phyloP scores from a whole-genome alignment of 2,797 vertebrate genomes.

The Falco biarmicus region DNA sequence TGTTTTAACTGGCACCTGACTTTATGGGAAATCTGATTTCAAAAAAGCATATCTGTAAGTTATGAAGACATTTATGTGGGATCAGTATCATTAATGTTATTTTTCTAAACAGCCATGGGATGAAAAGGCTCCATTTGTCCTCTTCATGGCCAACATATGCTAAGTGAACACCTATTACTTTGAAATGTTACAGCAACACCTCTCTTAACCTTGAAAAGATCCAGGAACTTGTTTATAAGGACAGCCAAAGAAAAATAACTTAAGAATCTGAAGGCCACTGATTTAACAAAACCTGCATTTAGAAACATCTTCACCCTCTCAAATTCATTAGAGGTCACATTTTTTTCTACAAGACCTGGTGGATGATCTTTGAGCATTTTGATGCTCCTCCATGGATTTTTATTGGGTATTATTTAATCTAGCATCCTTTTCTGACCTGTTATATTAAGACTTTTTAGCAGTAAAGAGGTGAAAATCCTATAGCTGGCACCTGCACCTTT shows the following conservation, averaged over 20 bases:
- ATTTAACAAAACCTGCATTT: slow-evolving; percentile 10
- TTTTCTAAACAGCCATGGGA: slow-evolving; percentile 4
- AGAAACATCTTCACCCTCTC: background rate
- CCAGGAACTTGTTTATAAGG: slow-evolving; percentile 11
- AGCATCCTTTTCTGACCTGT: background rate
- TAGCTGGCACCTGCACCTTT: background rate
- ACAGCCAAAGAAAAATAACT: slow-evolving; percentile 3
- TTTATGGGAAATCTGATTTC: slow-evolving; percentile 24
- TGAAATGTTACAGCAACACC: slow-evolving; percentile 37
- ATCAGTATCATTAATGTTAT: slow-evolving; percentile 2
- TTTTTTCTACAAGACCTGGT: background rate
- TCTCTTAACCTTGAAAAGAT: slow-evolving; percentile 34
- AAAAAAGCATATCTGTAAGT: background rate
- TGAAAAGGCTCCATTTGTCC: slow-evolving; percentile 27
- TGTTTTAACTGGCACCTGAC: slow-evolving; percentile 32
- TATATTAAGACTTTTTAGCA: slow-evolving; percentile 14
- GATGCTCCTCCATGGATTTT: slow-evolving; percentile 3
- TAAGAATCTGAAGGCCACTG: slow-evolving; percentile 2
- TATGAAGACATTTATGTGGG: slow-evolving; percentile 13
- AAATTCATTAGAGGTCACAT: background rate
- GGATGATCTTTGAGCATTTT: background rate
- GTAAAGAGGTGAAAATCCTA: slow-evolving; percentile 7
- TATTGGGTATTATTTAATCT: slow-evolving; percentile 13
- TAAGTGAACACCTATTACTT: slow-evolving; percentile 13
- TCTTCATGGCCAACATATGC: slow-evolving; percentile 23